phyloP scores from a whole-genome alignment of 2,113 vertebrate genomes.

The Malaclemys terrapin region DNA sequence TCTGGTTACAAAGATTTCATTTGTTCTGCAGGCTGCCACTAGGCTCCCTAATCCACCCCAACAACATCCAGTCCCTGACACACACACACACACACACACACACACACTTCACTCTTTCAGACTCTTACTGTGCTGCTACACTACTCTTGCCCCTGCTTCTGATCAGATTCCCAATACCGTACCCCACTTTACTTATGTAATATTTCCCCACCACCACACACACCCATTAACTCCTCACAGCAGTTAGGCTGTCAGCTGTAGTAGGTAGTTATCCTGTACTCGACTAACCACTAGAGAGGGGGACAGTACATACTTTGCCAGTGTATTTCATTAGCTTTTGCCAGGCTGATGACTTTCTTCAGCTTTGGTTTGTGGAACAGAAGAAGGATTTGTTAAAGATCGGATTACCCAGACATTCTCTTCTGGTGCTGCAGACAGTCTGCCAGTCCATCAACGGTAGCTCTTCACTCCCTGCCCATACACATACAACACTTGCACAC shows the following conservation, averaged over 20 bases:
- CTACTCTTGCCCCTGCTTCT: not conserved
- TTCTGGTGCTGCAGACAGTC: not conserved
- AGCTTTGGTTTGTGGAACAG: not conserved
- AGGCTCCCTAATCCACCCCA: not conserved
- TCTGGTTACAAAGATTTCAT: not conserved
- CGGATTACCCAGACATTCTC: not conserved
- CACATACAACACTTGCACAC: too few species aligned
- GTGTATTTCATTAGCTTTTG: not conserved
- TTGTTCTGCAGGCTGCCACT: not conserved
- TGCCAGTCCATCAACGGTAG: not conserved
- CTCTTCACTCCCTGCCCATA: not conserved
- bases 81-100: not conserved
- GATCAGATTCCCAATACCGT: not conserved
- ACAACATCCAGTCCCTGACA: not conserved
- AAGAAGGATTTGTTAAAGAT: not conserved
- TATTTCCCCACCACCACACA: not conserved
- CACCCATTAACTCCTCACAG: too few species aligned
- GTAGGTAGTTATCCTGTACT: not conserved
- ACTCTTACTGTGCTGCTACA: not conserved
- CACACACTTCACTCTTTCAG: not conserved
- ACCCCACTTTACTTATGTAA: not conserved
- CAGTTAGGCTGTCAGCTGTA: not conserved
- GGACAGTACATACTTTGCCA: rapidly evolving
- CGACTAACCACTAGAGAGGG: not conserved
- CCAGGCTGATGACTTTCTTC: not conserved